These are phyloP conservation scores for Ceriagrion tenellum DNA, from an alignment of 2,888 invertebrate species.

Conservation along the genomic window DNA sequence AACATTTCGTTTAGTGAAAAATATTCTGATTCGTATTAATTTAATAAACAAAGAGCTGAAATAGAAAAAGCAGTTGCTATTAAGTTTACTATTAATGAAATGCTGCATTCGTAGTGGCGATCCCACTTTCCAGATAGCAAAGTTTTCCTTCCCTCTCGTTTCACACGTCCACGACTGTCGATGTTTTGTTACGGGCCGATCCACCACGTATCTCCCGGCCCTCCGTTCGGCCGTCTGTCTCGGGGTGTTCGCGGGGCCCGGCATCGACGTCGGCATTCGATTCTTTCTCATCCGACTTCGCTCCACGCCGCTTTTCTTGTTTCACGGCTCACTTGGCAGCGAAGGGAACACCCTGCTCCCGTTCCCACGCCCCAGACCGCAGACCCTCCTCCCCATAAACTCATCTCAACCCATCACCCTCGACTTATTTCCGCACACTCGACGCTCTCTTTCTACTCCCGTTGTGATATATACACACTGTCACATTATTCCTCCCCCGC, in stretches of 20 bases:
- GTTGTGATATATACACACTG: not conserved
- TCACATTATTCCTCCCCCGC: not conserved
- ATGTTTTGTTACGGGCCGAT: too few relatives aligned
- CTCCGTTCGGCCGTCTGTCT: not conserved
- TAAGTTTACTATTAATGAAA: too few relatives aligned
- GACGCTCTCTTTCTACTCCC: not conserved
- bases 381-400: not conserved
- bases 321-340: conserved; percentile 62
- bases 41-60: too few relatives aligned
- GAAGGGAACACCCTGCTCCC: not conserved
- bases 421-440: not conserved
- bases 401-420: not conserved
- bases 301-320: conserved; percentile 34
- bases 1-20: too few relatives aligned
- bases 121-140: too few relatives aligned
- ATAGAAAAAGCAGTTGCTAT: too few relatives aligned
- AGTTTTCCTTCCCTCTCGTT: too few relatives aligned
- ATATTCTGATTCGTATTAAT: too few relatives aligned
- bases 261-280: not conserved
- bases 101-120: too few relatives aligned
- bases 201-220: not conserved
- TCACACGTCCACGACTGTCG: too few relatives aligned
- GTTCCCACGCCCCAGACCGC: not conserved
- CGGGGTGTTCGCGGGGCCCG: not conserved
- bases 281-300: not conserved